Percentiles rank a stretch among this genome's conserved stretches.
Evolutionary conservation across 53 echinoderm and acorn worm species (phyloP).

Genomic region (Temnopleurus reevesii): DNA sequence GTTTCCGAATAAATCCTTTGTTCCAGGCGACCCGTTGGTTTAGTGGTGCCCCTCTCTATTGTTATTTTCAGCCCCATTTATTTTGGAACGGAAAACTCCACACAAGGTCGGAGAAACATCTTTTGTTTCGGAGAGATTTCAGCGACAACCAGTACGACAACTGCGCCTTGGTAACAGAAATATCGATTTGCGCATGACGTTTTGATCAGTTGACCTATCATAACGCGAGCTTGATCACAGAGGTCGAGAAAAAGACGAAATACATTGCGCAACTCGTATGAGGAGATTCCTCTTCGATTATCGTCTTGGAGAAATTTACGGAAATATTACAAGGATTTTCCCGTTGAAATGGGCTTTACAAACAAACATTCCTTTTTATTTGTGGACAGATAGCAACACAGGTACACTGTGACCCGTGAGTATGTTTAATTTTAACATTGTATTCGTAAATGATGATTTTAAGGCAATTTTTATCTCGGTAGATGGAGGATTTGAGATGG

Average conservation of each 20-base stretch:
- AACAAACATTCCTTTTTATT: neutral
- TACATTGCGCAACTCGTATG: slow-evolving; percentile 31
- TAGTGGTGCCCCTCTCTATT: too few relatives aligned
- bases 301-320: neutral
- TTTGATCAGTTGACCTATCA: slow-evolving; percentile 36
- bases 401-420: slow-evolving; percentile 31
- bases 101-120: neutral
- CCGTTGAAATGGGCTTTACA: slow-evolving; percentile 30
- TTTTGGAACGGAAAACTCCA: too few relatives aligned
- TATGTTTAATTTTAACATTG: neutral
- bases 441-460: neutral
- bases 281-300: slow-evolving; percentile 1
- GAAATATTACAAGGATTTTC: slow-evolving; percentile 22
- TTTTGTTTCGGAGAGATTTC: neutral
- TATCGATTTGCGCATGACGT: slow-evolving; percentile 35
- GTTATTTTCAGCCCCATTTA: too few relatives aligned
- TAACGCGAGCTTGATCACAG: neutral
- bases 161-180: slow-evolving; percentile 2
- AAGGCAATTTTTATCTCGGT: neutral
- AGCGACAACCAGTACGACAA: neutral
- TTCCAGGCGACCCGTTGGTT: too few relatives aligned
- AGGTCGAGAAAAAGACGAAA: neutral
- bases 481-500: neutral
- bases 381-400: slow-evolving; percentile 21
- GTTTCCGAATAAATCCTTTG: too few relatives aligned